Base-by-base conservation (phyloP, 53 echinoderm and acorn worm species). In the Henricia sp. region DNA sequence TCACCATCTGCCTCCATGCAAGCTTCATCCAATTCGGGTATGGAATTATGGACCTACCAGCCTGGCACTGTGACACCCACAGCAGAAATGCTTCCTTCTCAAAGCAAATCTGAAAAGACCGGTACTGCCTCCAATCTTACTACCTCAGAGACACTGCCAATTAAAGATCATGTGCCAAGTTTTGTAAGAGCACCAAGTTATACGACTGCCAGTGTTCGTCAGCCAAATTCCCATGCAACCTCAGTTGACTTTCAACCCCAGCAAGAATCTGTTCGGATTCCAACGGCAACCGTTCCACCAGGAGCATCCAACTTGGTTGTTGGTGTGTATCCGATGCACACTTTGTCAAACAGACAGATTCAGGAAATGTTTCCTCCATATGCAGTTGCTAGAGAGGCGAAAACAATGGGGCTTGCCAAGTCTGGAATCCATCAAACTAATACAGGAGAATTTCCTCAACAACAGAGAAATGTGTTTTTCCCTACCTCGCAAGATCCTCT, bases 281-380 rank as follows among this genome's bases (percentile, higher is more conserved):
- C 35, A 11, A 50, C 37, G 54, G 57, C 19, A 25, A 84, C 27
- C 4, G 34, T 33, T n/a, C 71, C 40, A 21, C 72, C 59, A 42
- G 85, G 56, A 38, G 29, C 39, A 43, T 37, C 71, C 6, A 84
- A 71, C 42, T 38, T 57, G 34, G 72, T 72, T 57, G 85, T 41
- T 64, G 80, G 80, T 3, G 64, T 80, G 24, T 63, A 64, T 48
- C 62, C 80, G 48, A 50, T 50, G 30, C 80, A 80, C 46, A 23
- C 50, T 23, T 48, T 80, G 33, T 40, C 50, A n/a, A 63, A 30
- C 80, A 80, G 64, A 80, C 43, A 80, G 30, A 9, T 63, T 24
- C 59, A 57, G n/a, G n/a, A n/a, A 16, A 16, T 57, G 35, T 64
- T 80, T 62, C 46, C 60, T 44, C 44, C 14, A 0, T 62, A 80